A percentile compares a stretch with the other conserved stretches of the same genome.
phyloP scores from a whole-genome alignment of 2,888 invertebrate genomes.

The Cerastoderma edule region DNA sequence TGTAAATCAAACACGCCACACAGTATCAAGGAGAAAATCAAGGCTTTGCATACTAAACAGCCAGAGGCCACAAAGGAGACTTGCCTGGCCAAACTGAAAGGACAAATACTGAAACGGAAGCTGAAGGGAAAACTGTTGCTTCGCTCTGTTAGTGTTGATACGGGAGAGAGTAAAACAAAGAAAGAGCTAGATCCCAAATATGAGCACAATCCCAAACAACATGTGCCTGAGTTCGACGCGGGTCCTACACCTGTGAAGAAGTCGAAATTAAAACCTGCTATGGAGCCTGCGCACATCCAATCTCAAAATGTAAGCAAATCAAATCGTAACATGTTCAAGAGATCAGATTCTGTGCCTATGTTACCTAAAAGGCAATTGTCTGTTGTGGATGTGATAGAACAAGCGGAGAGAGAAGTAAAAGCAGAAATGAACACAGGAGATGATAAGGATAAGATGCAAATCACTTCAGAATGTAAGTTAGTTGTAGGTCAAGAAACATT shows the following conservation, averaged over 20 bases:
- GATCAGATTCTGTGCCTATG: conserved; percentile 57
- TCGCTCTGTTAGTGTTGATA: conserved; percentile 81
- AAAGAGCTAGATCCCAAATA: conserved; percentile 7
- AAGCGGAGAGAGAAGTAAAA: neutral
- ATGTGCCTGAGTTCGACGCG: too few species aligned
- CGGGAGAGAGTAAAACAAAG: conserved; percentile 25
- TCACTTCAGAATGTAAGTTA: conserved; percentile 21
- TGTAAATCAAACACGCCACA: neutral
- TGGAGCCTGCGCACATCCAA: conserved; percentile 9
- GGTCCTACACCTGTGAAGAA: conserved; percentile 10
- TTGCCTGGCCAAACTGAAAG: conserved; percentile 67
- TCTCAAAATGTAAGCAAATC: neutral
- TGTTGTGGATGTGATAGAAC: neutral
- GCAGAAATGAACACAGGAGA: conserved; percentile 12
- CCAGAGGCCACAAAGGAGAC: conserved; percentile 1
- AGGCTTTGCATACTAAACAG: neutral
- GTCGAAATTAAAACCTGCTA: conserved; percentile 21
- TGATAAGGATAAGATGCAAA: neutral
- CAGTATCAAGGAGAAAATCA: conserved; percentile 1
- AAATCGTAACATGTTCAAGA: conserved; percentile 32
- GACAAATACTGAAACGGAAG: conserved; percentile 64
- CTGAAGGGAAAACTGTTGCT: conserved; percentile 81
- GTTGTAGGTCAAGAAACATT: conserved; percentile 39
- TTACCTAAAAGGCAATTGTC: conserved; percentile 24
- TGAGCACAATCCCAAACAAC: too few species aligned